Evolutionary conservation across 2,797 vertebrate species (phyloP).

Genomic region (Hemibagrus guttatus): DNA sequence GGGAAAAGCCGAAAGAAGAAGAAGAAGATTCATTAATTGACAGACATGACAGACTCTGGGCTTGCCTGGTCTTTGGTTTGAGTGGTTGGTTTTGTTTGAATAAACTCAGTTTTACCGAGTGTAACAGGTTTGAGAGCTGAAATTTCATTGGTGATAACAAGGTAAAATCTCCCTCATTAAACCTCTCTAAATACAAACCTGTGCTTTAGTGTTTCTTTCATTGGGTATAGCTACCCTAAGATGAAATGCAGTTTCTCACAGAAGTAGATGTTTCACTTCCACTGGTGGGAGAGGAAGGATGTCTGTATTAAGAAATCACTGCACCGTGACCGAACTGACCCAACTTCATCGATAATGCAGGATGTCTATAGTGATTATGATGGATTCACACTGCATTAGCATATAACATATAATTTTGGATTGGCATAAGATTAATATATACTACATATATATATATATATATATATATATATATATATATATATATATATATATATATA

Average conservation of each 20-base stretch:
- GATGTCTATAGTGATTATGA: not conserved
- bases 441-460: not conserved
- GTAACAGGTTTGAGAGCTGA: not conserved
- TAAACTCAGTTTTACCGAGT: not conserved
- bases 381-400: not conserved
- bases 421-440: not conserved
- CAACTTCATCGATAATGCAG: not conserved
- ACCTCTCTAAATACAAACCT: not conserved
- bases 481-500: not conserved
- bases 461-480: not conserved
- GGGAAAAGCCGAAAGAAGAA: no score
- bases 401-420: not conserved
- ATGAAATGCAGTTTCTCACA: conserved; percentile 25
- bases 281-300: conserved; percentile 28
- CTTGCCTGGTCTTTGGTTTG: not conserved
- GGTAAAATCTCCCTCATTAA: not conserved
- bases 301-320: not conserved
- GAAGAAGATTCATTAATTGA: no score
- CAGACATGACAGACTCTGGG: not conserved
- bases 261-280: conserved; percentile 47
- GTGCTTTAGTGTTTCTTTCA: not conserved
- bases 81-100: not conserved
- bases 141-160: not conserved
- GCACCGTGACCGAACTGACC: not conserved
- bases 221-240: not conserved